phyloP scores from a whole-genome alignment of 2,888 invertebrate genomes.

The Ectemnius cavifrons region DNA sequence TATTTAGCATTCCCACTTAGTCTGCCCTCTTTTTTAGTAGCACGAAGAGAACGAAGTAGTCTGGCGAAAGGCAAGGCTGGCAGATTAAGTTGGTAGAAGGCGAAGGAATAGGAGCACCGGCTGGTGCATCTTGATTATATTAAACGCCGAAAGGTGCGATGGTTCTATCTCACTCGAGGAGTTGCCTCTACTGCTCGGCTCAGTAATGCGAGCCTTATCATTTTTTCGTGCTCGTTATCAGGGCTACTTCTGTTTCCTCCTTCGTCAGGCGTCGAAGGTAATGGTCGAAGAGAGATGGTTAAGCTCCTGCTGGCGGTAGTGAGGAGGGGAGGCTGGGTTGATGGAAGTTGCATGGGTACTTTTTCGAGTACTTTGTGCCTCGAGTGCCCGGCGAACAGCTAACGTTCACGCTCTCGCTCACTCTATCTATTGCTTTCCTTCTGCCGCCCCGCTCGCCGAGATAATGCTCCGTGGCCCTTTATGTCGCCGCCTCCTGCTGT shows the following conservation, averaged over 20 bases:
- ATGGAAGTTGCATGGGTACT: slow-evolving; percentile 10
- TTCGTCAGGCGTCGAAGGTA: neutral
- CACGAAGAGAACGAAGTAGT: neutral
- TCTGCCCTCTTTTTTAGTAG: too few species aligned
- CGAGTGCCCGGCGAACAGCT: neutral
- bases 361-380: slow-evolving; percentile 10
- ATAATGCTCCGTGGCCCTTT: neutral
- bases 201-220: slow-evolving; percentile 16
- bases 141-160: slow-evolving; percentile 25
- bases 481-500: neutral
- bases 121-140: slow-evolving; percentile 45
- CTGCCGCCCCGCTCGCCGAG: neutral
- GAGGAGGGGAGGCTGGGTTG: neutral
- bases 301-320: neutral
- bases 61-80: neutral
- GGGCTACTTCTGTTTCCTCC: neutral
- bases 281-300: slow-evolving; percentile 4
- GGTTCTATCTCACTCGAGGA: neutral
- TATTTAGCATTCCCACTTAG: too few species aligned
- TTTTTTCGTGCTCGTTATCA: neutral
- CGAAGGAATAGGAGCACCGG: slow-evolving; percentile 18
- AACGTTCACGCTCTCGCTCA: too few species aligned
- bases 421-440: too few species aligned
- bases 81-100: slow-evolving; percentile 20
- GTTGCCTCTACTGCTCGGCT: neutral